A percentile compares a stretch with the other conserved stretches of the same genome.
Evolutionary conservation across 1,140 invertebrate genomes (phyloP).

Genomic region (Sipha flava): DNA sequence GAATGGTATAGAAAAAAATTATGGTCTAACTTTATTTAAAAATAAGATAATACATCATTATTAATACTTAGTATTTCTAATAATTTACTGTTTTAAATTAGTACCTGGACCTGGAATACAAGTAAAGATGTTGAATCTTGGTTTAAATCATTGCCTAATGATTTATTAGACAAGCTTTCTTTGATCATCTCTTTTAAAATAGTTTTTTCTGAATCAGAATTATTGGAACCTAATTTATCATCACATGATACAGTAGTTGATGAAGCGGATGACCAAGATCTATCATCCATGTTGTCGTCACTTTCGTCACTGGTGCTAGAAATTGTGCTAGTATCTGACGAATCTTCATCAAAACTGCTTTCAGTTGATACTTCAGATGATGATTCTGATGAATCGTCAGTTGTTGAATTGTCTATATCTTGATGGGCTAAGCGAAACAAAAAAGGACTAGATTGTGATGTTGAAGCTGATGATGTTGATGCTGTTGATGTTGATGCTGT

Average conservation of each 20-base stretch:
- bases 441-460: not conserved
- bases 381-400: not conserved
- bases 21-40: no score
- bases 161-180: not conserved
- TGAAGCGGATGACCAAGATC: not conserved
- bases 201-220: not conserved
- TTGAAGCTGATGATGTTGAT: not conserved
- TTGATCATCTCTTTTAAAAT: not conserved
- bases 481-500: not conserved
- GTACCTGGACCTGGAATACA: not conserved
- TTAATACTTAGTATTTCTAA: no score
- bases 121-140: not conserved
- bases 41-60: no score
- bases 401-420: not conserved
- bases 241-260: not conserved
- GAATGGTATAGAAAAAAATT: no score
- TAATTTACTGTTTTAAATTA: not conserved
- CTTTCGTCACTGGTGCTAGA: not conserved
- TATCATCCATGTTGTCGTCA: not conserved
- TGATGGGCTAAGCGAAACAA: not conserved
- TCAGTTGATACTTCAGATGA: not conserved
- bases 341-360: not conserved
- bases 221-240: not conserved
- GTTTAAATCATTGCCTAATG: not conserved
- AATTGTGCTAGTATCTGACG: not conserved